These are phyloP conservation scores for Tenrec ecaudatus DNA, from an alignment of 2,113 vertebrate species.

Conservation along the genomic window DNA sequence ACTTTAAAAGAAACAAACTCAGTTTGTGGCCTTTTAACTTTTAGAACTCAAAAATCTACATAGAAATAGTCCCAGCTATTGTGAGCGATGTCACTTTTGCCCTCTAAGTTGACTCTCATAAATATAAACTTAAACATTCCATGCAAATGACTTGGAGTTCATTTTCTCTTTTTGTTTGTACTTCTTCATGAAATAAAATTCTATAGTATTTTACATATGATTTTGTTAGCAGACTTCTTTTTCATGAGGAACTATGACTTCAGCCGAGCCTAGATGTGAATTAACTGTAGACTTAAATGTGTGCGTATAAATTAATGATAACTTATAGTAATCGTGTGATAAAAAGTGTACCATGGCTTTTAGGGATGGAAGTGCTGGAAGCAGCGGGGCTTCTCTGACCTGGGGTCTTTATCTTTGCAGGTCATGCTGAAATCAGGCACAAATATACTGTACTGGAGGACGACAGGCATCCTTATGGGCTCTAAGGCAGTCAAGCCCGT, in stretches of 20 bases:
- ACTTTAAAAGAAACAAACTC: slow-evolving; percentile 24
- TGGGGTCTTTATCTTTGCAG: slow-evolving; percentile 84
- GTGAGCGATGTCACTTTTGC: background rate
- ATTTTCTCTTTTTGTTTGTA: slow-evolving; percentile 24
- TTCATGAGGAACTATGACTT: background rate
- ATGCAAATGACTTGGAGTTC: background rate
- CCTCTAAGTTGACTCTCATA: background rate
- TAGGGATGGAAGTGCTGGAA: background rate
- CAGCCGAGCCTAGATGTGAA: background rate
- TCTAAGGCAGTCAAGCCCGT: slow-evolving; percentile 95
- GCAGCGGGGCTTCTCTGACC: background rate
- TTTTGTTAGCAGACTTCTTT: background rate
- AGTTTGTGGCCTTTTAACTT: slow-evolving; percentile 46
- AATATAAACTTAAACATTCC: background rate
- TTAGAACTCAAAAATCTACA: slow-evolving; percentile 20
- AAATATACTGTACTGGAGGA: slow-evolving; percentile 98
- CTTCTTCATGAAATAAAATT: background rate
- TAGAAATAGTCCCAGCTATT: background rate
- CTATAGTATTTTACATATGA: background rate
- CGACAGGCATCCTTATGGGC: slow-evolving; percentile 94
- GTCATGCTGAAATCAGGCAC: slow-evolving; percentile 96
- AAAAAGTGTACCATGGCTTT: background rate
- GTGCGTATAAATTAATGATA: background rate
- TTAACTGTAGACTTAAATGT: slow-evolving; percentile 38
- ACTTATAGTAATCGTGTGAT: slow-evolving; percentile 3